Evolutionary conservation across 2,888 invertebrate species (phyloP), one percentile per base, ranked within the genome.

Genomic region (Dicycla oo): DNA sequence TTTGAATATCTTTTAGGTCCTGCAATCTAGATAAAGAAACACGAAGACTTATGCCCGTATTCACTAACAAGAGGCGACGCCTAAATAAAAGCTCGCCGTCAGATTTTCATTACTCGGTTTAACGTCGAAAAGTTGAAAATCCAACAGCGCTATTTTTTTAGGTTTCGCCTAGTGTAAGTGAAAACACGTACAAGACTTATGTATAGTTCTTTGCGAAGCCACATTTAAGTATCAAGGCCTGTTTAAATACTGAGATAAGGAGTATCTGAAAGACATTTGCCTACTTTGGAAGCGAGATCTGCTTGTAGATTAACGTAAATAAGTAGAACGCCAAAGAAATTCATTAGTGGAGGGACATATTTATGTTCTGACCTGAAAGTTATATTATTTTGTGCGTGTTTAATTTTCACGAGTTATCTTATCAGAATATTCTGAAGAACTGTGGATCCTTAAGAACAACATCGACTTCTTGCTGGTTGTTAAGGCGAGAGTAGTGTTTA

Each of bases 231-330:
- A 73, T 73, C 74, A 78, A 71, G 69, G 76, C 60, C 72, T 78
- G 54, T 82, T 79, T 71, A 81, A 81, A 73, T 73, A 71, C 64
- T 75, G 30, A 77, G 84, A 84, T 86, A 86, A 86, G 74, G 40
- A 56, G 60, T 75, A 82, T 86, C 63, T 86, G 49, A 68, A 72
- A 68, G 67, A 75, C 69, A 77, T 76, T 81, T 69, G 57, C 73
- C 77, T 73, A 77, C 71, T 84, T 79, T 79, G 43, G 67, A 67
- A 57, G 49, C 38, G 23, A 69, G 79, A 78, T 84, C 61, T 80
- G 54, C 67, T 23, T 72, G 18, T 51, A 80, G 83, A 83, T 83
- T 60, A 73, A 61, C 57, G 18, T 68, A 47, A 75, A 65, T 75
- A 74, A 83, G 61, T 83, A 68, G 67, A 49, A 45, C 64, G 57